phyloP scores from a whole-genome alignment of 92 coral and sea anemone genomes.

The Paramuricea clavata region DNA sequence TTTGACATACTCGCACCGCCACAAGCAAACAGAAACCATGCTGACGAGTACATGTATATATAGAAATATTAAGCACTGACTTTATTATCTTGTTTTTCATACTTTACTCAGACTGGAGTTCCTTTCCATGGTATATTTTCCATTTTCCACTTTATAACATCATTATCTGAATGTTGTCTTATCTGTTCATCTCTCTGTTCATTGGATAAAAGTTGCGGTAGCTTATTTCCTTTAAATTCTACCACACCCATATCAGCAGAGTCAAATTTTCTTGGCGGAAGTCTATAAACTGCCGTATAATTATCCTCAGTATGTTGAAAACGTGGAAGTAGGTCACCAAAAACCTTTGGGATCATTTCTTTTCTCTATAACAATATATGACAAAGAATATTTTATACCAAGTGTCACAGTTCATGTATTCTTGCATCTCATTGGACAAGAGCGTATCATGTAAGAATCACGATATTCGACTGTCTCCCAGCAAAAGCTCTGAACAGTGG shows the following conservation, averaged over 20 bases:
- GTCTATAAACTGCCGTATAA: constrained; percentile 89
- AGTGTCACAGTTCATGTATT: no score
- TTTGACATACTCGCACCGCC: no score
- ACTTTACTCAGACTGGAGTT: constrained; percentile 82
- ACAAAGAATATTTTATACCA: neutral
- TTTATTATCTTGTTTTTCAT: neutral
- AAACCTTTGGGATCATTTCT: constrained; percentile 91
- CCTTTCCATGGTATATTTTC: constrained; percentile 80
- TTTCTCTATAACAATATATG: constrained; percentile 70
- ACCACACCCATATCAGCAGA: constrained; percentile 97
- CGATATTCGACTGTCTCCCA: no score
- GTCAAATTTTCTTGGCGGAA: constrained; percentile 92
- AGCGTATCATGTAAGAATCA: no score
- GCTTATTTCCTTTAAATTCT: constrained; percentile 84
- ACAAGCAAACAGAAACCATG: no score
- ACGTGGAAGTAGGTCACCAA: constrained; percentile 91
- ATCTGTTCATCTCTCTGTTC: constrained; percentile 80
- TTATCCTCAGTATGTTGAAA: constrained; percentile 72
- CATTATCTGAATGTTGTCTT: constrained; percentile 48
- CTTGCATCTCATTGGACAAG: no score
- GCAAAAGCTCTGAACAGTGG: no score
- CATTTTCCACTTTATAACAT: constrained; percentile 40
- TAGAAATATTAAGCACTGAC: no score
- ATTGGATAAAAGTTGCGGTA: constrained; percentile 86
- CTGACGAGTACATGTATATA: no score